Conservation (phyloP, 2,113 vertebrate genomes). For the Bettongia penicillata region DNA sequence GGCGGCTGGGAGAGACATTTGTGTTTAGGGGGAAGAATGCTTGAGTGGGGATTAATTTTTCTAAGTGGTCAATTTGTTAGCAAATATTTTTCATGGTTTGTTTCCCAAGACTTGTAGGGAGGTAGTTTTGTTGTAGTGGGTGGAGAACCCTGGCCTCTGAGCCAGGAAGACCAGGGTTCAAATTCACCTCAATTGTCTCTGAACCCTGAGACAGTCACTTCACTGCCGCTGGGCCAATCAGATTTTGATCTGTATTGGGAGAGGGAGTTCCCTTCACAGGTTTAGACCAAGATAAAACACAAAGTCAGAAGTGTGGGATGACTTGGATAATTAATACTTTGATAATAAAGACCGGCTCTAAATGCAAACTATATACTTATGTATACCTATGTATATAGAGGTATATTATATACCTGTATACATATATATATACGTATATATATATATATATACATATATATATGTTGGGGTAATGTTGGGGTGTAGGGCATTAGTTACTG, state of each 20-base stretch:
- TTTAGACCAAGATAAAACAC: neutral
- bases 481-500: neutral
- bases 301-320: neutral
- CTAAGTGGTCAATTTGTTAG: neutral
- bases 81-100: neutral
- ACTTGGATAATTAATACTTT: neutral
- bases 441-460: too few relatives aligned
- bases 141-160: neutral
- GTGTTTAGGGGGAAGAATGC: neutral
- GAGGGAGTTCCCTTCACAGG: neutral
- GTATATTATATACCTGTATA: too few relatives aligned
- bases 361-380: neutral
- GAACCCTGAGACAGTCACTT: neutral
- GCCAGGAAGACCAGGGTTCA: neutral
- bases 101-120: neutral
- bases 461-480: neutral
- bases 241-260: neutral
- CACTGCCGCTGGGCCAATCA: neutral
- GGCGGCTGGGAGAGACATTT: neutral
- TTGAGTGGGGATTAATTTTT: neutral
- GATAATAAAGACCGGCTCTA: neutral
- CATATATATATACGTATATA: too few relatives aligned
- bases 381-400: too few relatives aligned
- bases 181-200: neutral
- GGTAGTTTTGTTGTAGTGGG: neutral